Base-by-base conservation (phyloP, 1,140 invertebrate species). In the Zaprionus davidi region DNA sequence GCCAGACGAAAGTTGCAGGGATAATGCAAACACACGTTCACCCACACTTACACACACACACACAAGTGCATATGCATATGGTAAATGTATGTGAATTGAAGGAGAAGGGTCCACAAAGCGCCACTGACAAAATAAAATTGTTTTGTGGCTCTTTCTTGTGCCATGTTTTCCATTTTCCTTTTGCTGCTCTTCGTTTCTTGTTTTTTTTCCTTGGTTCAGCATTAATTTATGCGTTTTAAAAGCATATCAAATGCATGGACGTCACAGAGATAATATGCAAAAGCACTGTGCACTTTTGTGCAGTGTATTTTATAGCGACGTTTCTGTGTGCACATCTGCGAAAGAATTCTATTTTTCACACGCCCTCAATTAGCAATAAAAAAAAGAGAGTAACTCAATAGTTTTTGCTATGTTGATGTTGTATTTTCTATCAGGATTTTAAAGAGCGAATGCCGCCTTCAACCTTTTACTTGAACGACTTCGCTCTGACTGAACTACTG, bases 181-280 rank as follows among this genome's bases (percentile, higher is more conserved):
- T 76, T 51, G 22, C 11, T 36, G n/a, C 28, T 63, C 51, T 53
- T 28, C 44, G 28, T 46, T 55, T 44, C 28, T 65, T 26, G 20
- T 59, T 57, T 51, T 41, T 31, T 41, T 49, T 38, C 17, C 53
- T 51, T 34, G 51, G 11, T 20, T 34, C 55, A 28, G 76, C 59
- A 82, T 68, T 85, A 82, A 85, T 87, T 82, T 82, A 87, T 87
- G 80, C 79, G 63, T 79, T 85, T 83, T 70, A 82, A 79, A 76
- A 82, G 81, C 51, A 81, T 82, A 78, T 81, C 75, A 86, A 79
- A 81, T 69, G 76, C 79, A 69, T 68, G 36, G 36, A 65, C 68
- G 31, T 58, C 57, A 68, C 67, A 62, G 49, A 36, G 36, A 34
- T 56, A 36, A 67, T 67, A 26, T 57, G 31, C 24, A 56, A 55